Evolutionary conservation across 2,888 invertebrate species (phyloP).

Genomic region (Acanthosepion lycidas): DNA sequence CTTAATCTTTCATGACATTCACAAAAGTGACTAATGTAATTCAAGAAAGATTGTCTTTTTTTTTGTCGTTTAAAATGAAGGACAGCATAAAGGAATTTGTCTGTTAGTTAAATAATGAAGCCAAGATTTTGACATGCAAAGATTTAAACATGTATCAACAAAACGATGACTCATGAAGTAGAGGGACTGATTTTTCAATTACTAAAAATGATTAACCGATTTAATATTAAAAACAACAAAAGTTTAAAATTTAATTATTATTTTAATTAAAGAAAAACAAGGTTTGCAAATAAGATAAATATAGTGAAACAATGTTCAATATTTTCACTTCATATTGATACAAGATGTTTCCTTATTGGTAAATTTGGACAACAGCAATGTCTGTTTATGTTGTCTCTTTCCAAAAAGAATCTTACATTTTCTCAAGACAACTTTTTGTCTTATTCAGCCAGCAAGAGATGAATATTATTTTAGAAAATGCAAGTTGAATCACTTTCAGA

Average conservation of each 20-base stretch:
- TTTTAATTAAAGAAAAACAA: slow-evolving; percentile 23
- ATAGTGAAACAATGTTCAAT: neutral
- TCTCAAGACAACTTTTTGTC: neutral
- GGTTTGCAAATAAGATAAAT: slow-evolving; percentile 23
- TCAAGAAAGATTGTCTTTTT: too few species aligned
- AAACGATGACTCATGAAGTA: neutral
- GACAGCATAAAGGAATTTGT: too few species aligned
- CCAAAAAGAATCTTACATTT: too few species aligned
- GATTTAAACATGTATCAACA: too few species aligned
- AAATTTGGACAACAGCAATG: neutral
- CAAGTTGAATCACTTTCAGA: neutral
- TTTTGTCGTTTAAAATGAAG: too few species aligned
- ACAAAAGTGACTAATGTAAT: too few species aligned
- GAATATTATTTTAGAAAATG: neutral
- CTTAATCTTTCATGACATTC: too few species aligned
- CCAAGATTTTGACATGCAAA: too few species aligned
- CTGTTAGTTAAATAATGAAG: too few species aligned
- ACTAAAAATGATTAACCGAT: neutral
- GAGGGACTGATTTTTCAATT: neutral
- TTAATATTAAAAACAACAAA: neutral
- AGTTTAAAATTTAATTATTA: neutral
- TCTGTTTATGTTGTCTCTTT: neutral
- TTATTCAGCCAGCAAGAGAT: neutral
- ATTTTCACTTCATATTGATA: neutral
- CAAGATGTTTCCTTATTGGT: neutral